Evolutionary conservation across 2,113 vertebrate genomes (phyloP), one percentile per base, ranked within the genome.

Genomic region (Rhea americana): DNA sequence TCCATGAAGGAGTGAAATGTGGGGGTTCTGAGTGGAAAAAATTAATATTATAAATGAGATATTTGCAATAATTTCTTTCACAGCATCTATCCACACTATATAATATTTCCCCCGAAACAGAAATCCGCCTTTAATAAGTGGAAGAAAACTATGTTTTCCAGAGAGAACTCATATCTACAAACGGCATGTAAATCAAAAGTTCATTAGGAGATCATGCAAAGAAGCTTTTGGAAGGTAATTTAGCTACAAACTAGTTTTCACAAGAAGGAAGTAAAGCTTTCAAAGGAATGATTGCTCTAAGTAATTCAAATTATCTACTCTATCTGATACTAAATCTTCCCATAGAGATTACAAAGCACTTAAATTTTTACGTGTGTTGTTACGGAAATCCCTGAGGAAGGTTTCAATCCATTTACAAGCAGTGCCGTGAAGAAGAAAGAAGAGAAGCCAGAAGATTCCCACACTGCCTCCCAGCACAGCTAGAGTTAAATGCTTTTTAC

Each of bases 231-330:
- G 85, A 88, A 96, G 76, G 43, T 81, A 93, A 93, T 95, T 94
- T 87, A 92, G 53, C 82, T 81, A 87, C 73, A 56, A 93, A 91
- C 56, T 65, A 53, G 79, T 88, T 94, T 81, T 93, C 74, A 68
- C 56, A 66, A 83, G 61, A 92, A 80, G 72, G 62, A 91, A 94
- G 56, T 21, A 86, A 90, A 81, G 35, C 65, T 95, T 96, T 93
- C 91, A 93, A 72, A 94, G 91, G 70, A 58, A 65, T 86, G 79
- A 88, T 81, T 90, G 76, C 87, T 84, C 19, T 90, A 94, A 95
- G 80, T 93, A 95, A 93, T 93, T 94, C 66, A 91, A 95, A 96
- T 94, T 94, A 93, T 75, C 87, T 91, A 30, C 61, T 84, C 68
- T 82, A 90, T 72, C 65, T 88, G 89, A 83, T 96, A 94, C 90